These are phyloP conservation scores for Gyrodactylus salaris DNA, from an alignment of 1,140 invertebrate species.

Conservation along the genomic window DNA sequence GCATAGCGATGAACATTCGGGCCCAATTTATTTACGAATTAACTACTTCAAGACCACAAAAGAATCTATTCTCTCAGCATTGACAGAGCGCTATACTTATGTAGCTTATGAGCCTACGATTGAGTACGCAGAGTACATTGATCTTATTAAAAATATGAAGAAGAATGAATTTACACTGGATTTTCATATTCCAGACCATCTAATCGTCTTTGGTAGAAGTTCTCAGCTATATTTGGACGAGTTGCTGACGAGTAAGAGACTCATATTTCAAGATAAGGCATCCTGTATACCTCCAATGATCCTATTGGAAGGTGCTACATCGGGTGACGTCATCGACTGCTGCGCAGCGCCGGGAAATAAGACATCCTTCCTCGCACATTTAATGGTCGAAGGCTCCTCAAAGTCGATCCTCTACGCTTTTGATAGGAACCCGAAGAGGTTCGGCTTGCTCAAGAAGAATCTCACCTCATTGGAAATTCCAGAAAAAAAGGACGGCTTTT, in stretches of 20 bases:
- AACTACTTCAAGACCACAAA: background rate
- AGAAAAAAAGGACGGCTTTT: conserved; percentile 20
- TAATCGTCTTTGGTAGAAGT: background rate
- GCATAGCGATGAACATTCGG: background rate
- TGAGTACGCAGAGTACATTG: background rate
- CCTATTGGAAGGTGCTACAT: background rate
- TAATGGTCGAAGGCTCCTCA: conserved; percentile 32
- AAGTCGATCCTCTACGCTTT: conserved; percentile 40
- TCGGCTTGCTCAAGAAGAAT: conserved; percentile 20
- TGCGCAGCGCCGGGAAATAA: conserved; percentile 89
- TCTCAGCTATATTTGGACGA: background rate
- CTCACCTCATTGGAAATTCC: conserved; percentile 25
- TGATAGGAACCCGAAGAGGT: conserved; percentile 35
- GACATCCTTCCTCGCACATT: conserved; percentile 46
- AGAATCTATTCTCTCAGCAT: background rate
- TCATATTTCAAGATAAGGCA: background rate
- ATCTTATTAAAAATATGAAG: background rate
- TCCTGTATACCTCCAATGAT: background rate
- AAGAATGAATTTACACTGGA: background rate
- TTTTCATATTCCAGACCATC: background rate
- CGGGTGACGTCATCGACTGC: conserved; percentile 43
- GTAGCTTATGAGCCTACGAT: background rate
- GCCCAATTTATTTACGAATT: background rate
- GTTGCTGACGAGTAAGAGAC: background rate
- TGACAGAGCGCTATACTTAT: background rate